Conservation (phyloP, 2,888 invertebrate genomes). For the Pseudococcus viburni region DNA sequence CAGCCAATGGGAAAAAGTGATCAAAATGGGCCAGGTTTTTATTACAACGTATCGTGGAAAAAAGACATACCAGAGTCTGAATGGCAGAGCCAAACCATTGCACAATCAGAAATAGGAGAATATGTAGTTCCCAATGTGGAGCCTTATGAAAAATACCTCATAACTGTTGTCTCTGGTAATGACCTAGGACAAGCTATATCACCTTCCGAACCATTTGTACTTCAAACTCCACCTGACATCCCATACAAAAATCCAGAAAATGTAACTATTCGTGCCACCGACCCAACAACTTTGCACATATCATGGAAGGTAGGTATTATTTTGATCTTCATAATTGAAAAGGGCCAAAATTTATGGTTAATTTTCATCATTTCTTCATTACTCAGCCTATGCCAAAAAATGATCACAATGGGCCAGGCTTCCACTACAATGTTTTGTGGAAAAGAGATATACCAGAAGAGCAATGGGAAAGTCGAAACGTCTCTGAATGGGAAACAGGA, state of each 20-base stretch:
- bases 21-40: constrained; percentile 95
- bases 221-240: background rate
- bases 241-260: background rate
- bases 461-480: constrained; percentile 79
- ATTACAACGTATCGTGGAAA: constrained; percentile 90
- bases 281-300: background rate
- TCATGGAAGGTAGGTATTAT: background rate
- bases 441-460: constrained; percentile 83
- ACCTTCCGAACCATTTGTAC: background rate
- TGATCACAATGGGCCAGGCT: constrained; percentile 95
- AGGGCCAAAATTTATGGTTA: no score
- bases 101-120: constrained; percentile 83
- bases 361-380: background rate
- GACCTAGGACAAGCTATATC: constrained; percentile 76
- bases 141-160: constrained; percentile 87
- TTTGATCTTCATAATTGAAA: background rate
- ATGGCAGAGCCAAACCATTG: constrained; percentile 81
- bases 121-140: constrained; percentile 82
- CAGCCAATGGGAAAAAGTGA: constrained; percentile 95
- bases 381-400: constrained; percentile 91
- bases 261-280: background rate
- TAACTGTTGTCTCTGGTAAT: constrained; percentile 94
- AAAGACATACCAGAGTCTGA: constrained; percentile 82
- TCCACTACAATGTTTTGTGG: constrained; percentile 92
- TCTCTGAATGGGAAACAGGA: constrained; percentile 85